Evolutionary conservation across 2,797 vertebrate species (phyloP), one percentile per base, ranked within the genome.

Genomic region (Dicrostonyx torquatus): DNA sequence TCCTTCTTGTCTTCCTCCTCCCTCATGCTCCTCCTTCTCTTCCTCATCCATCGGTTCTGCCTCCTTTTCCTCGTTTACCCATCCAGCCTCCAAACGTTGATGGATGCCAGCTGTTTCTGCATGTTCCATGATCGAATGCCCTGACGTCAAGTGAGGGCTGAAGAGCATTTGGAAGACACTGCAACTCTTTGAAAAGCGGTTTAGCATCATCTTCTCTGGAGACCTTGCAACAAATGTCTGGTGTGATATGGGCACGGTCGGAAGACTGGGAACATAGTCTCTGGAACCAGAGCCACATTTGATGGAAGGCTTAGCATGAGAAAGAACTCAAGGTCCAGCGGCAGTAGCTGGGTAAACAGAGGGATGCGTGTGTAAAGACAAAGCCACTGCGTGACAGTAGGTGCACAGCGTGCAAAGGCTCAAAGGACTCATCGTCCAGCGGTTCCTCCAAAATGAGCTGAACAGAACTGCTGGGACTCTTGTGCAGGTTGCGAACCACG

Each of bases 351-450:
- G 31, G 10, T 4, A 55, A 76, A 37, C 5, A 66, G 31, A 17
- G 43, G 4, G 31, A 17, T 45, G 29, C 1, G 6, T 12, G 37
- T 72, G 45, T 14, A 6, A 70, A 53, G 31, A 29, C 2, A 15
- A 2, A 2, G 1, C 20, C 20, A 14, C 37, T 37, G 37, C 37
- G 0, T 15, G 40, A 91, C 45, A 9, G 26, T 34, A 22, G 10
- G 40, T 2, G 68, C 37, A 13, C 20, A 0, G 1, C 0, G 5
- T 5, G 29, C 22, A 83, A 20, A 6, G 22, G 73, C 6, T 1
- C 0, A 1, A 9, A 50, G 22, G n/a, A 79, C 14, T 72, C 13
- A 20, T 72, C 86, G 37, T 37, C 43, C 34, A 72, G 17, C 10
- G 17, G 60, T n/a, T 6, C 82, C 12, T 53, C 73, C 37, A 37